Evolutionary conservation across 2,797 vertebrate genomes (phyloP).

Genomic region (Danio tinwini): DNA sequence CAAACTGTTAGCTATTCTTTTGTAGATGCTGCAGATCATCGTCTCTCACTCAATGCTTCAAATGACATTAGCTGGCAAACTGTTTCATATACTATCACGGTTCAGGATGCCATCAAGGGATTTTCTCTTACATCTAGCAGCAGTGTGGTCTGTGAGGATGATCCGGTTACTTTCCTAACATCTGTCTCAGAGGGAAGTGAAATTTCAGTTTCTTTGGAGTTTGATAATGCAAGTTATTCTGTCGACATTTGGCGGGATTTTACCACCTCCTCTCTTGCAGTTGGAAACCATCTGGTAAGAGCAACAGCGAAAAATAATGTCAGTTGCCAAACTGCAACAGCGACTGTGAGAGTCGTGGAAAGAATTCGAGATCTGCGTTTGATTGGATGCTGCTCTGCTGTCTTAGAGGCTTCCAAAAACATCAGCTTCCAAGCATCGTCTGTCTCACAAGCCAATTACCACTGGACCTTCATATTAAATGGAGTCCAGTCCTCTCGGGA

Average conservation of each 20-base stretch:
- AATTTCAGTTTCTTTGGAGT: slow-evolving; percentile 69
- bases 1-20: slow-evolving; percentile 68
- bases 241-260: slow-evolving; percentile 52
- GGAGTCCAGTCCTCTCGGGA: slow-evolving; percentile 56
- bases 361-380: slow-evolving; percentile 71
- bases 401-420: slow-evolving; percentile 69
- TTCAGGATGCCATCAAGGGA: slow-evolving; percentile 73
- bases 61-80: slow-evolving; percentile 77
- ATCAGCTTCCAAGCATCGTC: slow-evolving; percentile 66
- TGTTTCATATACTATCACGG: slow-evolving; percentile 64
- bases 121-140: slow-evolving; percentile 68
- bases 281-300: slow-evolving; percentile 69
- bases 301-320: slow-evolving; percentile 75
- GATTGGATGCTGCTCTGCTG: slow-evolving; percentile 66
- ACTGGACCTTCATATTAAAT: slow-evolving; percentile 75
- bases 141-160: slow-evolving; percentile 63
- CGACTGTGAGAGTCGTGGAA: slow-evolving; percentile 69
- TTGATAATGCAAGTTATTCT: slow-evolving; percentile 63
- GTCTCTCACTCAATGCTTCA: slow-evolving; percentile 75
- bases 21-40: slow-evolving; percentile 65
- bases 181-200: slow-evolving; percentile 74
- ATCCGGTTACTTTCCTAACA: slow-evolving; percentile 69
- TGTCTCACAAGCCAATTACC: slow-evolving; percentile 66
- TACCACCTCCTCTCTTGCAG: slow-evolving; percentile 65
- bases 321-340: slow-evolving; percentile 62